These are phyloP conservation scores for Psix sp. DNA, from an alignment of 1,140 invertebrate species.

Conservation along the genomic window DNA sequence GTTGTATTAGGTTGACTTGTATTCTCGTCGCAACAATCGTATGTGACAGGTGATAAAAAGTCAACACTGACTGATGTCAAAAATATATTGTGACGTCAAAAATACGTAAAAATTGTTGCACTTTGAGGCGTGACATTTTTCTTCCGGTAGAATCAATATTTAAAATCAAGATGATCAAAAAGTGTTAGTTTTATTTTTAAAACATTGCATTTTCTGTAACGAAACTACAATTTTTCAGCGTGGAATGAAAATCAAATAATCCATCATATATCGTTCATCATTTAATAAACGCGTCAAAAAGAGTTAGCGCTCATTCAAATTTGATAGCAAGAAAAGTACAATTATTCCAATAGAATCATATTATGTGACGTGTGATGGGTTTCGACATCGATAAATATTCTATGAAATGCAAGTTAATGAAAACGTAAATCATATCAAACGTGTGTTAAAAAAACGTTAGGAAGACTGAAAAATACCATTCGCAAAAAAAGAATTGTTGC, in stretches of 20 bases:
- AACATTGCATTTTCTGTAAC: too few species aligned
- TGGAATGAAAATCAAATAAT: too few species aligned
- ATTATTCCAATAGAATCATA: slow-evolving; percentile 47
- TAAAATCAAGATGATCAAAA: too few species aligned
- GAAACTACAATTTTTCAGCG: too few species aligned
- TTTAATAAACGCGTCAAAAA: slow-evolving; percentile 27
- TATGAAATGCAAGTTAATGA: slow-evolving; percentile 38
- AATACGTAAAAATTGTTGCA: slow-evolving; percentile 44
- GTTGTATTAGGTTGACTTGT: slow-evolving; percentile 36
- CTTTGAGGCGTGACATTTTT: slow-evolving; percentile 49
- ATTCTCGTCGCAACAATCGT: slow-evolving; percentile 43
- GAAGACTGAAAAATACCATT: not conserved
- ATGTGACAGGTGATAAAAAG: slow-evolving; percentile 55
- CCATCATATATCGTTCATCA: slow-evolving; percentile 20
- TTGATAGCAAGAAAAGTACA: slow-evolving; percentile 32
- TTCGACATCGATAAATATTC: slow-evolving; percentile 35
- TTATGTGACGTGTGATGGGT: slow-evolving; percentile 36
- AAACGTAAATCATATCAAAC: slow-evolving; percentile 36
- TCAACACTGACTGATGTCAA: too few species aligned
- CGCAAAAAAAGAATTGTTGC: slow-evolving; percentile 22
- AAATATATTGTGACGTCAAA: slow-evolving; percentile 28
- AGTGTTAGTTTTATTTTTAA: too few species aligned
- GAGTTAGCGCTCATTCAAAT: slow-evolving; percentile 3
- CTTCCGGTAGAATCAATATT: slow-evolving; percentile 27
- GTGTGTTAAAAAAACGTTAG: slow-evolving; percentile 17